phyloP scores from a whole-genome alignment of 1,140 invertebrate species.

The Sarcophaga peregrina region DNA sequence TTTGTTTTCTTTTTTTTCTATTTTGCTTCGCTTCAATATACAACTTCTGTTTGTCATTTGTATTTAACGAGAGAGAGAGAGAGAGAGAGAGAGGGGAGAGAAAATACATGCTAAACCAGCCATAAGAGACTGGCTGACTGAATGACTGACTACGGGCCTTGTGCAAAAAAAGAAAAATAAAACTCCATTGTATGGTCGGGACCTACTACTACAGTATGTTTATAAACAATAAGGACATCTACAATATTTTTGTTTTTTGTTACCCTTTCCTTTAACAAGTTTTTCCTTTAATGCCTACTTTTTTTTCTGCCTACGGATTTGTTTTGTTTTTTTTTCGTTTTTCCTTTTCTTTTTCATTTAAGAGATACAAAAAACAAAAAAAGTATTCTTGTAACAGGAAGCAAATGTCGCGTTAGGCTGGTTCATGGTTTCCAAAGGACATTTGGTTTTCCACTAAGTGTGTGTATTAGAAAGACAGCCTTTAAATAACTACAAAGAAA shows the following conservation, averaged over 20 bases:
- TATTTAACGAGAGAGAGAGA: slow-evolving; percentile 14
- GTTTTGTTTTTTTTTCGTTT: not conserved
- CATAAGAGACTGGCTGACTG: slow-evolving; percentile 21
- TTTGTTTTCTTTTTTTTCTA: not conserved
- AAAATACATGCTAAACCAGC: slow-evolving; percentile 17
- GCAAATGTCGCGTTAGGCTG: slow-evolving; percentile 30
- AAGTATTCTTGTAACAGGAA: not conserved
- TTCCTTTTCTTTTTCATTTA: not conserved
- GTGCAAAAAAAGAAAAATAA: not conserved
- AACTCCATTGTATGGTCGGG: not conserved
- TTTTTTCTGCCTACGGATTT: not conserved
- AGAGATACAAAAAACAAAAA: not conserved
- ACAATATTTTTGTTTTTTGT: not conserved
- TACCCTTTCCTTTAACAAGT: not conserved
- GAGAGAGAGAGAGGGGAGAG: not conserved
- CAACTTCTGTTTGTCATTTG: not conserved
- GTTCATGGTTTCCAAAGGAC: slow-evolving; percentile 23
- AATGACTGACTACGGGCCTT: not conserved
- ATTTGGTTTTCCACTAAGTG: not conserved
- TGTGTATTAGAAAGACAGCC: not conserved
- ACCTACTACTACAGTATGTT: slow-evolving; percentile 9
- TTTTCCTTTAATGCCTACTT: not conserved
- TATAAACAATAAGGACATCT: slow-evolving; percentile 29
- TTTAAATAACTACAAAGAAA: not conserved
- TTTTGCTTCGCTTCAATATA: not conserved